A percentile compares a stretch with the other conserved stretches of the same genome.
These are phyloP conservation scores for Okamejei kenojei DNA, from an alignment of 2,797 vertebrate genomes.

Conservation along the genomic window DNA sequence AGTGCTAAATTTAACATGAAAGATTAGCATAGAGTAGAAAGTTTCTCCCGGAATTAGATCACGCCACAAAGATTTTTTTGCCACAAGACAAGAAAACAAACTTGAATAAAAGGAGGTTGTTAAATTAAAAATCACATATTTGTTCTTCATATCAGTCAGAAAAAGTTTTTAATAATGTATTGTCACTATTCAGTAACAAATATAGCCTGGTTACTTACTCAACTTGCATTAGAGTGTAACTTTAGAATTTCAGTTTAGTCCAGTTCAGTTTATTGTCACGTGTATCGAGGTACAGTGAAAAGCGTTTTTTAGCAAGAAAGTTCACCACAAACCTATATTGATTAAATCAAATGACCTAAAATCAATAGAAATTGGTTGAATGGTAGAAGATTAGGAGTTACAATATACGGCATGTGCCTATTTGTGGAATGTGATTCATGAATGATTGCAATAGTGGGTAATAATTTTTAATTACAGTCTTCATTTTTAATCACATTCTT, in stretches of 20 bases:
- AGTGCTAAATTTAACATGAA: neutral
- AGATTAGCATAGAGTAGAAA: neutral
- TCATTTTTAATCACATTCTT: neutral
- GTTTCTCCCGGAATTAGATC: neutral
- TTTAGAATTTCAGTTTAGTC: neutral
- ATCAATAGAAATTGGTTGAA: neutral
- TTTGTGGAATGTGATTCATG: neutral
- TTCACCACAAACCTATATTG: neutral
- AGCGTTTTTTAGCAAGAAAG: no score
- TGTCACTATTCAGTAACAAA: no score
- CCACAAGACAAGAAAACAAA: neutral
- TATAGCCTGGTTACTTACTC: no score
- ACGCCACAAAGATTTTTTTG: no score
- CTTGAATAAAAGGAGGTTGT: no score
- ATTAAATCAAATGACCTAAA: neutral
- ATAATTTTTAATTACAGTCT: neutral
- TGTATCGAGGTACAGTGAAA: no score
- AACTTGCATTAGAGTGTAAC: neutral
- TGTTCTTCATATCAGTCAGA: neutral
- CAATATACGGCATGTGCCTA: no score
- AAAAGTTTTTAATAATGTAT: no score
- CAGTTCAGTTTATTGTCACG: no score
- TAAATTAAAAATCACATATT: neutral
- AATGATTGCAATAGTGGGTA: neutral
- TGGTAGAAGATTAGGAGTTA: neutral